Evolutionary conservation across 35 echinoderm and acorn worm genomes (phyloP), one percentile per base, ranked within the genome.

Genomic region (Heliocidaris erythrogramma): DNA sequence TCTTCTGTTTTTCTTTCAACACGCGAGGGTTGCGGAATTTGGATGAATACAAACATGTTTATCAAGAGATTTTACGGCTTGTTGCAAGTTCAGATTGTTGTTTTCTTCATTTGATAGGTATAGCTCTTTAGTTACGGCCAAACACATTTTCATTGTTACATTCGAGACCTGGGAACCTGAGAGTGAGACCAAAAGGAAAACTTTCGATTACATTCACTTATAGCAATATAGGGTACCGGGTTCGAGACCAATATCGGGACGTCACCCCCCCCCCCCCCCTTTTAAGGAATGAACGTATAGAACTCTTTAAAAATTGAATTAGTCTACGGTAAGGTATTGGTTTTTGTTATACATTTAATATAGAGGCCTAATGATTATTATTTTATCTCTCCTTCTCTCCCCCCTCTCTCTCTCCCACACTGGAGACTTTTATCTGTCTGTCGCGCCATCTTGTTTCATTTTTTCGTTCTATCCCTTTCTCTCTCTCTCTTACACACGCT

Each of bases 21-120:
- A 89, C 87, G 31, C 87, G 87, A 89, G 32, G 30, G 30, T 48
- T 32, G 31, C 31, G 87, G 87, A 89, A 89, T 89, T 89, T 89
- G 31, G 30, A 89, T 47, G 32, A 89, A 47, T 48, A 18, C 27
- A n/a, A 78, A 78, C 52, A 78, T 78, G 65, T 78, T 78, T 78
- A n/a, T 78, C 65, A 78, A 78, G 21, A 78, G 27, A 78, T 78
- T 78, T 78, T 24, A 78, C 65, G 65, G 65, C 14, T 78, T 7
- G n/a, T 78, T 78, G 65, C 65, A 78, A 78, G 65, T 78, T 78
- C 65, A 78, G n/a, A 21, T 78, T n/a, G 65, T 27, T n/a, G 65
- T 27, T 56, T 9, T 14, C 2, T 78, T 78, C 3, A 21, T 78
- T 27, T 24, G 3, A 52, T 2, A n/a, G 65, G 27, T 18, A 78